Evolutionary conservation across 2,113 vertebrate species (phyloP).

Genomic region (Uropsilus gracilis): DNA sequence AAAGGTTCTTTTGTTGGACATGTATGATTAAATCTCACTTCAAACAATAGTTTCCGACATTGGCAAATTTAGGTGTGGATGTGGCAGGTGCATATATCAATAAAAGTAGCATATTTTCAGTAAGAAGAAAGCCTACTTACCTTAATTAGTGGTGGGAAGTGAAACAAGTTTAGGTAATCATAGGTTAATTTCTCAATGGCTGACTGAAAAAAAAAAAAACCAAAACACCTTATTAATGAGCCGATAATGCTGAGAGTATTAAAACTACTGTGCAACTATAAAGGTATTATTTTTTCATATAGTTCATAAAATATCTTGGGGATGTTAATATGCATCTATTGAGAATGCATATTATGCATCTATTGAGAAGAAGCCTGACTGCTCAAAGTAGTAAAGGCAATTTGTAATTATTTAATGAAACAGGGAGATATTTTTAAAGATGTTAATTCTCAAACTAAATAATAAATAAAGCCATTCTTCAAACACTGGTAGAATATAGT

Average conservation of each 20-base stretch:
- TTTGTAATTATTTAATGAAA: slow-evolving; percentile 43
- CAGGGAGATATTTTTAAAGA: slow-evolving; percentile 35
- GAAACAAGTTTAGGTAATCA: slow-evolving; percentile 95
- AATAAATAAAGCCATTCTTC: slow-evolving; percentile 39
- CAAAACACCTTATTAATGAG: slow-evolving; percentile 68
- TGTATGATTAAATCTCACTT: slow-evolving; percentile 58
- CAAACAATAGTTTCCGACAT: slow-evolving; percentile 42
- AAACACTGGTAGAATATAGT: neutral
- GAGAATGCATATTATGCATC: too few species aligned
- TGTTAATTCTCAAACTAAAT: slow-evolving; percentile 13
- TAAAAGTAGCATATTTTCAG: neutral
- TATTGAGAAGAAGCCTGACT: neutral
- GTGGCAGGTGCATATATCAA: slow-evolving; percentile 59
- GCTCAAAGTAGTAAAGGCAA: neutral
- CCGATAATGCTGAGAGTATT: slow-evolving; percentile 16
- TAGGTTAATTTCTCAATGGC: slow-evolving; percentile 96
- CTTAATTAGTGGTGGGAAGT: slow-evolving; percentile 97
- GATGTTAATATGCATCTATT: slow-evolving; percentile 24
- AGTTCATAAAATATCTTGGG: slow-evolving; percentile 13
- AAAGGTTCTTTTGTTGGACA: slow-evolving; percentile 73
- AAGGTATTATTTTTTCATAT: slow-evolving; percentile 40
- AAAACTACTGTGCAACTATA: slow-evolving; percentile 10
- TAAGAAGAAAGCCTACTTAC: slow-evolving; percentile 80
- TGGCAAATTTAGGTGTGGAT: slow-evolving; percentile 56
- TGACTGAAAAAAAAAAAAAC: slow-evolving; percentile 85